These are phyloP conservation scores for Oryzias dopingdopingensis DNA, from an alignment of 2,797 vertebrate genomes.

Conservation along the genomic window DNA sequence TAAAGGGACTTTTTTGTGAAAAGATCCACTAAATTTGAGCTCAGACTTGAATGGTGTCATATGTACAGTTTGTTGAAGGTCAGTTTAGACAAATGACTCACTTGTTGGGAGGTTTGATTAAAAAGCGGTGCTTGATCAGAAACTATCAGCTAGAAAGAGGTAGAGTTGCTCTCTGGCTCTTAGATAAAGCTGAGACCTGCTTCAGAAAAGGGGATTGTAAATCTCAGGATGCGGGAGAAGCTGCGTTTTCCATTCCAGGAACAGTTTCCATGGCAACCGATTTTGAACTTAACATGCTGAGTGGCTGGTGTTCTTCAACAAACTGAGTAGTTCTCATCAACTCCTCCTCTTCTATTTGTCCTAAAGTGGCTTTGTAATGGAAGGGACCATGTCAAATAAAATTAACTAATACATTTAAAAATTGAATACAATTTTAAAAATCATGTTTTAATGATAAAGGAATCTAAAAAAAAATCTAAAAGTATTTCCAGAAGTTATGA, in stretches of 20 bases:
- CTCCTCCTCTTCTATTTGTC: neutral
- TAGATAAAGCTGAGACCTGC: neutral
- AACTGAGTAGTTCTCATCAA: neutral
- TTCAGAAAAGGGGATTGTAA: constrained; percentile 1
- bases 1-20: too few species aligned
- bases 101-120: neutral
- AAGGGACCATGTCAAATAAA: too few species aligned
- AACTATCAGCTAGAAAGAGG: neutral
- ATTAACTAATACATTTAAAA: too few species aligned
- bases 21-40: neutral
- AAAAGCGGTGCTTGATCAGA: neutral
- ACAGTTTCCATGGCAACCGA: neutral
- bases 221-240: neutral
- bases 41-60: neutral
- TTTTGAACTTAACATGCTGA: neutral
- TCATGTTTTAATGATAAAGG: too few species aligned
- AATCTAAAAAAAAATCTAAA: too few species aligned
- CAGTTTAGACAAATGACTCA: neutral
- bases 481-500: too few species aligned
- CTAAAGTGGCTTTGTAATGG: neutral
- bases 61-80: neutral
- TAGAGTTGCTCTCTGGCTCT: neutral
- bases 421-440: too few species aligned
- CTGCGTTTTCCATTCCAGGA: neutral
- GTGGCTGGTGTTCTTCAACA: neutral